phyloP scores from a whole-genome alignment of 2,888 invertebrate species.

The Rotaria socialis region DNA sequence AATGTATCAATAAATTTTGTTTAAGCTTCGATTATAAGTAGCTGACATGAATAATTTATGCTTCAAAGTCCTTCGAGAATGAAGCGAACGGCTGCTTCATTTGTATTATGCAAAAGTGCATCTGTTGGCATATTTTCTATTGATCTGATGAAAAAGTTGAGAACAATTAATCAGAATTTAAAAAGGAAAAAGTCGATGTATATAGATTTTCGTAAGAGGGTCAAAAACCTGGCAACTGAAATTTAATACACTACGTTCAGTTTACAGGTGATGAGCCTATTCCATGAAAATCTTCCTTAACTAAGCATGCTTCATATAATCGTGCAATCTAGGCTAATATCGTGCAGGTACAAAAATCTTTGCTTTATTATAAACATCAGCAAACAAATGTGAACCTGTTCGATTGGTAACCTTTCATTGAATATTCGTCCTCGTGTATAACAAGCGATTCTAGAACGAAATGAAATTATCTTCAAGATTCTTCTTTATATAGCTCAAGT shows the following conservation, averaged over 20 bases:
- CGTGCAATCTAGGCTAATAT: neutral
- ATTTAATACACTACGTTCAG: neutral
- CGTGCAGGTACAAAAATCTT: neutral
- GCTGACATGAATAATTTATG: too few species aligned
- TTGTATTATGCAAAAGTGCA: neutral
- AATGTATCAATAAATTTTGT: too few species aligned
- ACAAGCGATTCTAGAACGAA: too few species aligned
- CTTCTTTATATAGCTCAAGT: neutral
- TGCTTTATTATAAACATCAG: neutral
- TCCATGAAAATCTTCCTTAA: neutral
- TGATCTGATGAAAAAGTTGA: too few species aligned
- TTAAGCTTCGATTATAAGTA: too few species aligned
- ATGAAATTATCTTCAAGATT: too few species aligned
- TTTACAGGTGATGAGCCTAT: constrained; percentile 26
- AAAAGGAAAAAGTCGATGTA: neutral
- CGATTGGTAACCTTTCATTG: neutral
- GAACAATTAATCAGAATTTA: too few species aligned
- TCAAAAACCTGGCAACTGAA: constrained; percentile 20
- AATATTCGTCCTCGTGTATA: too few species aligned
- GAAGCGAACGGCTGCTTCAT: neutral
- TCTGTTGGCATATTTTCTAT: neutral
- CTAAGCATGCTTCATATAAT: neutral
- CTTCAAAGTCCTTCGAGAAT: too few species aligned
- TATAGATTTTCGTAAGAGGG: neutral
- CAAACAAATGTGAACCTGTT: constrained; percentile 29